Conservation (phyloP, 2,113 vertebrate species). For the Tyrannus savana region DNA sequence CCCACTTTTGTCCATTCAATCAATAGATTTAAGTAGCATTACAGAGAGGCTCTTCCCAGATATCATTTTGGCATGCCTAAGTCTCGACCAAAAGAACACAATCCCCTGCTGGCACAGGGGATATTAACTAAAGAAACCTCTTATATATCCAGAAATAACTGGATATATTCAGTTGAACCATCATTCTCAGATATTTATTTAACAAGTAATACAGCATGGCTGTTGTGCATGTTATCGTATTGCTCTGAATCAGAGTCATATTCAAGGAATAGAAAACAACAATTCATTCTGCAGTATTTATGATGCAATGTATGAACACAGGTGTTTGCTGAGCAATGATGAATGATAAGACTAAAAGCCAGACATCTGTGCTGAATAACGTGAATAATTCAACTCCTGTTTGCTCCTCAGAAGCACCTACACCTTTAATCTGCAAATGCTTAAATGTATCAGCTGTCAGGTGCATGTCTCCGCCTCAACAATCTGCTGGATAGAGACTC, state of each 20-base stretch:
- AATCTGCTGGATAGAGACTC: background rate
- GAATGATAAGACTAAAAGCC: background rate
- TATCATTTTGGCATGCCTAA: background rate
- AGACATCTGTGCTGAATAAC: background rate
- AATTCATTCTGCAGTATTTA: background rate
- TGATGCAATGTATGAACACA: background rate
- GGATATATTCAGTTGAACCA: background rate
- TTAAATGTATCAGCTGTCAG: background rate
- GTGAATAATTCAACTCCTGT: background rate
- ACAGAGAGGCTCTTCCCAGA: background rate
- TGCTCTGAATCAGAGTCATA: background rate
- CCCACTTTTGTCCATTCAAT: background rate
- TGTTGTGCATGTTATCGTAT: background rate
- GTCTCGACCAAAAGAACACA: background rate
- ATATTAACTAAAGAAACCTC: background rate
- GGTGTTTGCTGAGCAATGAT: background rate
- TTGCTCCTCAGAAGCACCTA: background rate
- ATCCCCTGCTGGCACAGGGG: background rate
- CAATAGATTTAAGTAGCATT: background rate
- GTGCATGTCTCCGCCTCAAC: background rate
- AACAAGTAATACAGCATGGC: background rate
- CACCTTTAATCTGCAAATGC: background rate
- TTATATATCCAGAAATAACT: background rate
- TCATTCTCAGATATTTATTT: background rate
- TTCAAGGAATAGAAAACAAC: background rate